Conservation (phyloP, 2,113 vertebrate species). For the Hystrix cristata region DNA sequence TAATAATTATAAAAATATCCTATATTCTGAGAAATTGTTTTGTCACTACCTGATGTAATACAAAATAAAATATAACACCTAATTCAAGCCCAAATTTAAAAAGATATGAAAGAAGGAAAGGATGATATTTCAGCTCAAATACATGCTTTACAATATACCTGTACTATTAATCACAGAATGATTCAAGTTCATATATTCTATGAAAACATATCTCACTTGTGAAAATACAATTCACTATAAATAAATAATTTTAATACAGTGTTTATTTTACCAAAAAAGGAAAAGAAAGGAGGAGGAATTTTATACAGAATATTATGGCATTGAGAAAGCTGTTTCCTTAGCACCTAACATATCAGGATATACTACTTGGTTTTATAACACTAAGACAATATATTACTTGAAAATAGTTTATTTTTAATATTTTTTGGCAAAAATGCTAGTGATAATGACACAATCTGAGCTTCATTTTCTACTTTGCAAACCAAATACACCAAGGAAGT, state of each 20-base stretch:
- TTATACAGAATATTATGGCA: neutral
- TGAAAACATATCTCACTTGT: neutral
- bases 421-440: neutral
- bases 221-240: constrained; percentile 9
- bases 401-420: constrained; percentile 24
- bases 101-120: neutral
- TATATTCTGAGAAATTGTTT: constrained; percentile 17
- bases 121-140: neutral
- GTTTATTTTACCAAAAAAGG: constrained; percentile 1
- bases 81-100: constrained; percentile 34
- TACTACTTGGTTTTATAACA: neutral
- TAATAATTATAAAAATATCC: constrained; percentile 47
- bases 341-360: neutral
- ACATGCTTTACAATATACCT: constrained; percentile 34
- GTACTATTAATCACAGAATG: neutral
- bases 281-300: neutral
- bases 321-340: neutral
- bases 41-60: constrained; percentile 12
- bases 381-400: neutral
- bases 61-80: constrained; percentile 43
- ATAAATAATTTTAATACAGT: neutral
- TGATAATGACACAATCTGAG: neutral
- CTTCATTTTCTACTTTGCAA: neutral
- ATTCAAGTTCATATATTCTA: neutral
- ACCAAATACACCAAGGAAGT: neutral